Evolutionary conservation across 53 echinoderm and acorn worm species (phyloP).

Genomic region (Apostichopus leukothele): DNA sequence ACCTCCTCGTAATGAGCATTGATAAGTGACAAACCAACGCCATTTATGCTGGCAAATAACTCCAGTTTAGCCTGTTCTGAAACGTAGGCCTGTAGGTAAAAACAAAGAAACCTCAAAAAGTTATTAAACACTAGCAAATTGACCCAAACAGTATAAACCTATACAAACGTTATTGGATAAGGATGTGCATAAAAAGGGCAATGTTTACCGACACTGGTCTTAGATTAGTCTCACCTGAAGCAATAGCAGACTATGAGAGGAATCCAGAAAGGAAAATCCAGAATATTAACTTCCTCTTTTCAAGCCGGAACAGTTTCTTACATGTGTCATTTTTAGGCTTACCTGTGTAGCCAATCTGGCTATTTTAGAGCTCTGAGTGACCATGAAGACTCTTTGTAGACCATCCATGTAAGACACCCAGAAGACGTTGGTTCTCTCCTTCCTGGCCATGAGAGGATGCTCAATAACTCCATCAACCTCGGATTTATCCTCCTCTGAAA

Average conservation of each 20-base stretch:
- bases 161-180: too few relatives aligned
- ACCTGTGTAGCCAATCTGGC: conserved; percentile 52
- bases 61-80: conserved; percentile 89
- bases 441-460: conserved; percentile 88
- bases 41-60: conserved; percentile 78
- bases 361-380: conserved; percentile 77
- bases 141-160: too few relatives aligned
- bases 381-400: conserved; percentile 84
- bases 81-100: conserved; percentile 70
- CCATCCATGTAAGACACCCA: conserved; percentile 99
- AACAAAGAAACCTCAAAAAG: not conserved
- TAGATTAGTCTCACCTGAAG: too few relatives aligned
- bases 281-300: not conserved
- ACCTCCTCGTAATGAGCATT: conserved; percentile 91
- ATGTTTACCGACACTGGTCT: too few relatives aligned
- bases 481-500: conserved; percentile 62
- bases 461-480: conserved; percentile 81
- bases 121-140: too few relatives aligned
- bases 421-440: conserved; percentile 83
- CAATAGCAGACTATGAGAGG: too few relatives aligned
- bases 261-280: too few relatives aligned
- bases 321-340: not conserved
- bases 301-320: not conserved
- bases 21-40: conserved; percentile 82
- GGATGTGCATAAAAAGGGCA: too few relatives aligned